A percentile compares a stretch with the other conserved stretches of the same genome.
Conservation (phyloP, 2,888 invertebrate genomes). For the Nebria salina region DNA sequence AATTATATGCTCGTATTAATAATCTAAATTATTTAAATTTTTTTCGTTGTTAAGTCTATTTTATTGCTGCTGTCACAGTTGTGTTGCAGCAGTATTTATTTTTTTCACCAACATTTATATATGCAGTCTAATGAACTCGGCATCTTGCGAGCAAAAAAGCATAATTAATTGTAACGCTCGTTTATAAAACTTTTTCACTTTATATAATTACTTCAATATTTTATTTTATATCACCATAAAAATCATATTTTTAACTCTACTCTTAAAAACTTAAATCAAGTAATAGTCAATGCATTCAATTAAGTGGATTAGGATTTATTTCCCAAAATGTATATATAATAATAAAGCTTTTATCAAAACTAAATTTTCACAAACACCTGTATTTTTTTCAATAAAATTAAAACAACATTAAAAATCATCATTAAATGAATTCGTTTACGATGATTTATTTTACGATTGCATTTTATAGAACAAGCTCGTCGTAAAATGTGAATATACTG, state of each 20-base stretch:
- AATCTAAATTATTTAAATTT: background rate
- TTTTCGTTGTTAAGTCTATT: background rate
- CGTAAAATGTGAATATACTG: no score
- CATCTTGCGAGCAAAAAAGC: slow-evolving; percentile 8
- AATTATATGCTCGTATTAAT: background rate
- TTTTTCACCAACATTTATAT: slow-evolving; percentile 9
- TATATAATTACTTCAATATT: background rate
- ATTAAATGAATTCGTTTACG: no score
- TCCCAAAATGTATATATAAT: no score
- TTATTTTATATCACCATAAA: background rate
- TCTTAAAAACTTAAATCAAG: no score
- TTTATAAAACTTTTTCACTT: background rate
- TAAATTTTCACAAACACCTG: no score
- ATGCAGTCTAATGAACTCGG: slow-evolving; percentile 19
- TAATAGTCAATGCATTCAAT: no score
- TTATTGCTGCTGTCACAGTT: background rate
- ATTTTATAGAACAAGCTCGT: no score
- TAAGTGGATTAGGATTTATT: no score
- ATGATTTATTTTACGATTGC: no score
- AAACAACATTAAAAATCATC: no score
- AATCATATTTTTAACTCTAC: background rate
- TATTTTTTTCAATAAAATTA: no score
- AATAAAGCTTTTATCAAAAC: no score
- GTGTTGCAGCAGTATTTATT: background rate
- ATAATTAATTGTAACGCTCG: slow-evolving; percentile 8